These are phyloP conservation scores for Lophotriccus pileatus DNA, from an alignment of 2,797 vertebrate species.

Conservation along the genomic window DNA sequence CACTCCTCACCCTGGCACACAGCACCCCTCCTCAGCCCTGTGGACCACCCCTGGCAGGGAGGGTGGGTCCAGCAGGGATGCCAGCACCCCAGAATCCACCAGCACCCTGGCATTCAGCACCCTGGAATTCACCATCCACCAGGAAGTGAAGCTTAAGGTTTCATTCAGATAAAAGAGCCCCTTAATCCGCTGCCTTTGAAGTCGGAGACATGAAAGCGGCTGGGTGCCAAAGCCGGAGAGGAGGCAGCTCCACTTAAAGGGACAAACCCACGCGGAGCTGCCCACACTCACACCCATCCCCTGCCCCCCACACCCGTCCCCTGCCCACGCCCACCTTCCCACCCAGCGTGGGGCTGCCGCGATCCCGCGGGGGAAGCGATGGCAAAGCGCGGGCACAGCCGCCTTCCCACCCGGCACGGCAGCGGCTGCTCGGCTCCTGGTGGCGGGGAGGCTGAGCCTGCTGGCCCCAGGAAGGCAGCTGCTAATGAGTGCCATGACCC, in stretches of 20 bases:
- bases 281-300: not conserved
- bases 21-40: not conserved
- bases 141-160: slow-evolving; percentile 60
- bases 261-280: slow-evolving; percentile 50
- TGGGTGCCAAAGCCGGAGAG: slow-evolving; percentile 58
- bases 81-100: not conserved
- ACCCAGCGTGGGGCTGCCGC: accelerated
- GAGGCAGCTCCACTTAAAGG: slow-evolving; percentile 61
- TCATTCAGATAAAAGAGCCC: slow-evolving; percentile 72
- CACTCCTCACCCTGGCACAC: not conserved
- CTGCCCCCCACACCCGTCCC: not conserved
- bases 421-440: not conserved
- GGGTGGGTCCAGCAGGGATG: not conserved
- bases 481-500: slow-evolving; percentile 26
- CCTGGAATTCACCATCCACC: not conserved
- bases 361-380: accelerated
- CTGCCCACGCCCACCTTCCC: not conserved
- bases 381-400: not conserved
- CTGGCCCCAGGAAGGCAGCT: not conserved
- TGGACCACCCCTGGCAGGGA: not conserved
- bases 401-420: not conserved
- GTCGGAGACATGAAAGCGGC: slow-evolving; percentile 71
- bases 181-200: slow-evolving; percentile 75
- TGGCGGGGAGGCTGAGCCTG: not conserved
- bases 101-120: not conserved